Evolutionary conservation across 2,888 invertebrate genomes (phyloP).

Genomic region (Notocelia uddmanniana): DNA sequence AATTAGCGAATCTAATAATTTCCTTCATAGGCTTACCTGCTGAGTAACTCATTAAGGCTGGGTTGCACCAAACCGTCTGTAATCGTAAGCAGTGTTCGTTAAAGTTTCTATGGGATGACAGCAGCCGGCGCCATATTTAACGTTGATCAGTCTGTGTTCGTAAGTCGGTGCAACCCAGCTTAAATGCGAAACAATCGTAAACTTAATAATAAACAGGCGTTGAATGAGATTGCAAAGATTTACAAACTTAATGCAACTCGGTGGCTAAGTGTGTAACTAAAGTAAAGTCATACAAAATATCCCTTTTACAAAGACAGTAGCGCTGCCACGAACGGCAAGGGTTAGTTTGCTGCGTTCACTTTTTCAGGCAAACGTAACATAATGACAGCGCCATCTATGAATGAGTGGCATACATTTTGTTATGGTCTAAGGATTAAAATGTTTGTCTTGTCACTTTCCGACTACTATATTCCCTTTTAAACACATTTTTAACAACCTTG

Average conservation of each 20-base stretch:
- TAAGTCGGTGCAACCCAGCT: no score
- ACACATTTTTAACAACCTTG: no score
- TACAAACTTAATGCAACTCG: not conserved
- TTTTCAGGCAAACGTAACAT: conserved; percentile 7
- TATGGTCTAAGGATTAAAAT: no score
- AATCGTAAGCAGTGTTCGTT: no score
- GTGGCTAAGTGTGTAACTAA: conserved; percentile 14
- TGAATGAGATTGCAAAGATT: conserved; percentile 6
- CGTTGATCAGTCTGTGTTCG: no score
- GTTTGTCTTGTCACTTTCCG: no score
- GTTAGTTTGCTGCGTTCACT: not conserved
- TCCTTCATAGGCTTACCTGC: not conserved
- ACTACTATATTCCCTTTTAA: no score
- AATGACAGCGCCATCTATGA: conserved; percentile 25
- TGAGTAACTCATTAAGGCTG: not conserved
- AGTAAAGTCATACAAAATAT: not conserved
- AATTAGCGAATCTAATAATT: not conserved
- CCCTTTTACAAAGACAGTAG: conserved; percentile 1
- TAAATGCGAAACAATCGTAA: conserved; percentile 15
- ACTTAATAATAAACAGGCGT: not conserved
- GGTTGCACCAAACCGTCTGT: no score
- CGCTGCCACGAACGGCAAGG: not conserved
- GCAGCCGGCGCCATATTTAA: no score
- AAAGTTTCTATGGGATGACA: no score
- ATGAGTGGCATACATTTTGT: not conserved